Conservation (phyloP, 2,888 invertebrate species). For the Cheilosia vernalis region DNA sequence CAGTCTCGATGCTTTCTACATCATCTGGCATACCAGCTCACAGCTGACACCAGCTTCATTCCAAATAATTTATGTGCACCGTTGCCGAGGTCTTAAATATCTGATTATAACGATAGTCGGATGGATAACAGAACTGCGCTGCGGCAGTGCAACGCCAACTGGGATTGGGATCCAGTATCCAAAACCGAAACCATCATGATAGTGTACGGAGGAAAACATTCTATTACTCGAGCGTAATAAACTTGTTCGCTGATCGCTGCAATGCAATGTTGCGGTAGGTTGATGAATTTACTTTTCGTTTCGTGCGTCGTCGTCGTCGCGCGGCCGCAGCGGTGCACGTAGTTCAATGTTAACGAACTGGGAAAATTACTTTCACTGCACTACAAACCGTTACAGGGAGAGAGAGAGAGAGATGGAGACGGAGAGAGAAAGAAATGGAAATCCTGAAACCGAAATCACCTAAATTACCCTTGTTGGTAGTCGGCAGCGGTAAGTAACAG, state of each 20-base stretch:
- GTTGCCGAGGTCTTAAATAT: slow-evolving; percentile 42
- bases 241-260: slow-evolving; percentile 70
- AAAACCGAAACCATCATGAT: not conserved
- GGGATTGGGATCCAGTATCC: slow-evolving; percentile 47
- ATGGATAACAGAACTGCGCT: slow-evolving; percentile 26
- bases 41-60: slow-evolving; percentile 48
- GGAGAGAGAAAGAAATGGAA: slow-evolving; percentile 62
- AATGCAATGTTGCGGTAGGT: slow-evolving; percentile 67
- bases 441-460: slow-evolving; percentile 72
- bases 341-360: slow-evolving; percentile 75
- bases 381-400: slow-evolving; percentile 34
- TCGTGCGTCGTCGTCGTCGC: slow-evolving; percentile 52
- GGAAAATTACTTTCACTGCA: slow-evolving; percentile 73
- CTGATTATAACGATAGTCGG: slow-evolving; percentile 15
- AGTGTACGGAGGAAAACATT: slow-evolving; percentile 26
- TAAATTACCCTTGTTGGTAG: slow-evolving; percentile 64
- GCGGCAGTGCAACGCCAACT: slow-evolving; percentile 13
- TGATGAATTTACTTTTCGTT: slow-evolving; percentile 70
- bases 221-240: slow-evolving; percentile 71
- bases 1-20: slow-evolving; percentile 6
- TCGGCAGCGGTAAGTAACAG: slow-evolving; percentile 7
- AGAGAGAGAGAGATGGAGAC: not conserved
- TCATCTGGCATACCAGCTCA: slow-evolving; percentile 46
- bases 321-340: slow-evolving; percentile 60
- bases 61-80: slow-evolving; percentile 36